These are phyloP conservation scores for Hypolimnas misippus DNA, from an alignment of 2,888 invertebrate species.

Conservation along the genomic window DNA sequence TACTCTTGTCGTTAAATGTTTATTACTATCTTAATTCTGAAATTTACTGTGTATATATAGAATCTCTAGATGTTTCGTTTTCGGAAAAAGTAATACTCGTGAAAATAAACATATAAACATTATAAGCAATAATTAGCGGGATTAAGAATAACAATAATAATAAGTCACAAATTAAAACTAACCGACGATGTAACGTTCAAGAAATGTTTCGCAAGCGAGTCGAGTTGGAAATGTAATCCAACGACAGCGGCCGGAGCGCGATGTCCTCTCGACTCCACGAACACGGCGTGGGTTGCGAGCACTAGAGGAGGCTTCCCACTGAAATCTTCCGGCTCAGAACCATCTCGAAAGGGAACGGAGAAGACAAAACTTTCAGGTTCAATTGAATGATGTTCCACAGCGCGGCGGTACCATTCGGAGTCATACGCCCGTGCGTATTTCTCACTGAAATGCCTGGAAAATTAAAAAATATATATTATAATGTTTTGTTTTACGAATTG, in stretches of 20 bases:
- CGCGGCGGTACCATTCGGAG: constrained; percentile 95
- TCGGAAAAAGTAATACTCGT: no score
- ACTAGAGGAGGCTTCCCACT: constrained; percentile 85
- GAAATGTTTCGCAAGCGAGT: constrained; percentile 92
- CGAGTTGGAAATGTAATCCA: constrained; percentile 94
- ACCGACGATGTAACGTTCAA: constrained; percentile 95
- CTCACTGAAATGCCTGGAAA: constrained; percentile 91
- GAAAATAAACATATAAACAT: no score
- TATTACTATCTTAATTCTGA: no score
- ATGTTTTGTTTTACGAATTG: background rate
- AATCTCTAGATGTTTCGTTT: no score
- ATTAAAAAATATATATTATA: constrained; percentile 6
- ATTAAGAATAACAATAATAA: no score
- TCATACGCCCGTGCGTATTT: constrained; percentile 92
- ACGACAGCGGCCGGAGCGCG: constrained; percentile 95
- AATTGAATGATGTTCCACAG: constrained; percentile 94
- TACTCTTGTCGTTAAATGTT: no score
- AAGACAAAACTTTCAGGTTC: constrained; percentile 96
- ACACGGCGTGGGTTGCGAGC: constrained; percentile 95
- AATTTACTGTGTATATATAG: no score
- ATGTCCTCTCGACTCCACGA: constrained; percentile 92
- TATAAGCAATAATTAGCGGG: no score
- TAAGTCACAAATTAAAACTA: constrained; percentile 48
- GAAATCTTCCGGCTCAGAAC: constrained; percentile 84
- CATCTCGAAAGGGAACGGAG: constrained; percentile 92